Evolutionary conservation across 2,888 invertebrate genomes (phyloP).

Genomic region (Prosopocoilus inquinatus): DNA sequence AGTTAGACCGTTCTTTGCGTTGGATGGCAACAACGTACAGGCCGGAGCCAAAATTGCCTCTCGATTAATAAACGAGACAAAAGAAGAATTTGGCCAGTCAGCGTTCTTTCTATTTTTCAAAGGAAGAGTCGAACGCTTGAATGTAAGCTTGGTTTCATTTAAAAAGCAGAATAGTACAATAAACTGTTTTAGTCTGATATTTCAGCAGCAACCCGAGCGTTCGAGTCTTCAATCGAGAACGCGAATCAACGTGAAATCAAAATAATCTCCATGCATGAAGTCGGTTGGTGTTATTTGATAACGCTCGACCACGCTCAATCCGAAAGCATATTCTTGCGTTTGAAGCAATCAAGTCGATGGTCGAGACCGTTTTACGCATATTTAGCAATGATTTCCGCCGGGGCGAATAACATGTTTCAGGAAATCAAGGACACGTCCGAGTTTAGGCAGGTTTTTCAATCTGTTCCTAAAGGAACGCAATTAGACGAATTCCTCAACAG

Average conservation of each 20-base stretch:
- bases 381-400: conserved; percentile 52
- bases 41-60: conserved; percentile 59
- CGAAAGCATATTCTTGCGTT: conserved; percentile 53
- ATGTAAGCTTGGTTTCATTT: conserved; percentile 48
- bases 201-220: conserved; percentile 56
- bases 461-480: conserved; percentile 40
- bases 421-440: conserved; percentile 37
- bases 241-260: conserved; percentile 64
- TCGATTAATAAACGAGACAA: conserved; percentile 55
- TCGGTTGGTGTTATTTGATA: conserved; percentile 67
- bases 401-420: conserved; percentile 35
- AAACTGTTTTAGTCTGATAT: conserved; percentile 55
- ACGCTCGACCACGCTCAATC: conserved; percentile 59
- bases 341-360: conserved; percentile 63
- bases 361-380: conserved; percentile 66
- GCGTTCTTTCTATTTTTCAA: conserved; percentile 66
- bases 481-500: conserved; percentile 43
- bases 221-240: conserved; percentile 57
- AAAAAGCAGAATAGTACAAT: background rate
- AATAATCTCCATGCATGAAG: conserved; percentile 59
- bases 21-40: conserved; percentile 60
- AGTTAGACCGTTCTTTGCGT: conserved; percentile 64
- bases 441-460: conserved; percentile 33
- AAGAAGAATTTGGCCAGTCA: conserved; percentile 58
- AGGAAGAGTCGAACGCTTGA: conserved; percentile 61